Base-by-base conservation (phyloP, 2,888 invertebrate species). In the Phymatocera aterrima region DNA sequence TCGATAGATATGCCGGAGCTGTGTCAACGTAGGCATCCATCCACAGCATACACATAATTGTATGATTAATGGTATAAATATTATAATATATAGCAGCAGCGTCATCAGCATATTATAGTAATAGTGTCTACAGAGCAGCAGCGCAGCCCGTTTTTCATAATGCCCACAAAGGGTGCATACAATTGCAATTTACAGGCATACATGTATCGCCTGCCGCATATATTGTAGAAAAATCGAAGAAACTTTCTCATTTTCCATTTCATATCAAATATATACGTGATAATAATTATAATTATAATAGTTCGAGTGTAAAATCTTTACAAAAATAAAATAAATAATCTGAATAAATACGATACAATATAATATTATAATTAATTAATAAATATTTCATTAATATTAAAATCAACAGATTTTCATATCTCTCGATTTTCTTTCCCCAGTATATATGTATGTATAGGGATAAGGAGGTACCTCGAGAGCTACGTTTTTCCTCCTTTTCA, bases 271-370 rank as follows among this genome's bases (percentile, higher is more conserved):
- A 75, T 81, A 81, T 82, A 85, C 81, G 85, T 83, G 85, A 83
- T 83, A 61, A 82, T 82, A 82, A 83, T 85, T 82, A 85, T 83
- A 85, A 83, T 83, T 75, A 82, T 82, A 82, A 83, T 57, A 28
- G 18, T 28, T 85, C 83, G 82, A 83, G 84, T 86, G 87, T 89
- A 88, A 88, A 79, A 79, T 87, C 87, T 88, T 88, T 87, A 87
- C 85, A 89, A 89, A 89, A 88, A 88, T 90, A 90, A 89, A 90
- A 90, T 90, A 90, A 90, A 90, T 90, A 89, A 90, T 90, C 88
- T 89, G 88, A 88, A 89, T 90, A 89, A 89, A 89, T 89, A 90
- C 85, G 83, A 85, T 85, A 90, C 85, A 83, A 85, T 85, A 87
- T 84, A 84, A 80, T 81, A 83, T 84, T 88, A 88, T 82, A 84